Evolutionary conservation across 2,113 vertebrate species (phyloP).

Genomic region (Hylia prasina): DNA sequence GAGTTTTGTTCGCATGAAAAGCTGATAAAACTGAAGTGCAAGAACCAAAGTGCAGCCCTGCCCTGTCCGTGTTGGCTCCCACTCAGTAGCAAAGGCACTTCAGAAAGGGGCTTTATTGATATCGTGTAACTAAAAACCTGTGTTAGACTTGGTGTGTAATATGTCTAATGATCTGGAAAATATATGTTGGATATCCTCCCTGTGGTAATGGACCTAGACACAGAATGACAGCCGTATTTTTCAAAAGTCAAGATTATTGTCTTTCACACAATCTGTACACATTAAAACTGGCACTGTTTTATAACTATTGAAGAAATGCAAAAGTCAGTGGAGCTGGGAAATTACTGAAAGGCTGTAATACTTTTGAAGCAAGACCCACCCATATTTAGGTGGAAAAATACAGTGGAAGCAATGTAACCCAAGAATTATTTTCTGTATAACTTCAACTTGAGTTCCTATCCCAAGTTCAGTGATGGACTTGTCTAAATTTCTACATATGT

Average conservation of each 20-base stretch:
- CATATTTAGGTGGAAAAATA: not conserved
- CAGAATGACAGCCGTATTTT: not conserved
- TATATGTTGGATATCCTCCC: not conserved
- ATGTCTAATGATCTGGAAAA: not conserved
- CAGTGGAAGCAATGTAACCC: not conserved
- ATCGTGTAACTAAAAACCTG: slow-evolving; percentile 13
- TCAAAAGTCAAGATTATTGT: not conserved
- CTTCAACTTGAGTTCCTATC: not conserved
- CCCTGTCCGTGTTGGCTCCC: not conserved
- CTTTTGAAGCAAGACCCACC: not conserved
- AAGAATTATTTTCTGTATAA: not conserved
- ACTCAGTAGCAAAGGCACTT: not conserved
- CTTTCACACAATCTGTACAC: not conserved
- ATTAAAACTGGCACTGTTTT: not conserved
- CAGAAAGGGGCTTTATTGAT: not conserved
- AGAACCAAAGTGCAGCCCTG: not conserved
- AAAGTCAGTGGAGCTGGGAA: not conserved
- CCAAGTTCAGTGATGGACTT: not conserved
- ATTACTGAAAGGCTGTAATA: not conserved
- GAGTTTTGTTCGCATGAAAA: not conserved
- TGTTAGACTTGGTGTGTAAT: not conserved
- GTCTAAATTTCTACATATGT: not conserved
- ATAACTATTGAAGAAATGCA: not conserved
- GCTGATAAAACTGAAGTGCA: not conserved
- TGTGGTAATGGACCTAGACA: not conserved